Conservation (phyloP, 2,888 invertebrate species). For the Dicranocentrus wangi region DNA sequence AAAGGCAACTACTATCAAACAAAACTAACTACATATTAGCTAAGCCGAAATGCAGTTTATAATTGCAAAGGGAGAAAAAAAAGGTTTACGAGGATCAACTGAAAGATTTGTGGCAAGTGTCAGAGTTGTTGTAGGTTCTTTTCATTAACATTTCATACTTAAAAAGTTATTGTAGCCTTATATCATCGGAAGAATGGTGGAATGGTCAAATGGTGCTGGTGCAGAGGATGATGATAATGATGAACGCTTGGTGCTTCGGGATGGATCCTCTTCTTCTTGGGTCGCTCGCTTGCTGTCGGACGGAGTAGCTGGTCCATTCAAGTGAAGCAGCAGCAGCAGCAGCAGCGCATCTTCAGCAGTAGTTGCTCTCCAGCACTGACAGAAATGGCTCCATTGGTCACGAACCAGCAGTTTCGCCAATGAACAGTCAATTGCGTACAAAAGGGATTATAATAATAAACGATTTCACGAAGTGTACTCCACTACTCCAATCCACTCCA, state of each 20-base stretch:
- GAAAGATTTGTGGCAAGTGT: slow-evolving; percentile 54
- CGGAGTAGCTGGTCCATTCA: no score
- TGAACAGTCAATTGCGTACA: slow-evolving; percentile 42
- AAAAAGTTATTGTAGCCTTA: slow-evolving; percentile 7
- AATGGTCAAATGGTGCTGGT: no score
- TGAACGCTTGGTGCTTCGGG: no score
- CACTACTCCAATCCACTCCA: slow-evolving; percentile 16
- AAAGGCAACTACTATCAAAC: no score
- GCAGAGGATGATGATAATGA: no score
- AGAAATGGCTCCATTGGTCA: slow-evolving; percentile 46
- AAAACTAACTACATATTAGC: no score
- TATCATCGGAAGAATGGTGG: background rate
- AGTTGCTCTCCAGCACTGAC: slow-evolving; percentile 35
- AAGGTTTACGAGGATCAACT: slow-evolving; percentile 33
- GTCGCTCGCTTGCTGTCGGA: background rate
- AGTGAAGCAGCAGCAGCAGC: no score
- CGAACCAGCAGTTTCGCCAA: slow-evolving; percentile 41
- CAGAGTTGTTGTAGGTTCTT: slow-evolving; percentile 31
- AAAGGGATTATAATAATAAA: slow-evolving; percentile 55
- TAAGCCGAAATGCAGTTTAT: slow-evolving; percentile 38
- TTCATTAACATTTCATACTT: slow-evolving; percentile 49
- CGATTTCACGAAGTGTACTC: slow-evolving; percentile 53
- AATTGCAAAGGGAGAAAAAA: slow-evolving; percentile 23
- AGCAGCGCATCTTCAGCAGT: background rate
- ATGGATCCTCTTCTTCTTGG: no score